A percentile compares a stretch with the other conserved stretches of the same genome.
Conservation (phyloP, 1,140 invertebrate genomes). For the Rhysida immarginata region DNA sequence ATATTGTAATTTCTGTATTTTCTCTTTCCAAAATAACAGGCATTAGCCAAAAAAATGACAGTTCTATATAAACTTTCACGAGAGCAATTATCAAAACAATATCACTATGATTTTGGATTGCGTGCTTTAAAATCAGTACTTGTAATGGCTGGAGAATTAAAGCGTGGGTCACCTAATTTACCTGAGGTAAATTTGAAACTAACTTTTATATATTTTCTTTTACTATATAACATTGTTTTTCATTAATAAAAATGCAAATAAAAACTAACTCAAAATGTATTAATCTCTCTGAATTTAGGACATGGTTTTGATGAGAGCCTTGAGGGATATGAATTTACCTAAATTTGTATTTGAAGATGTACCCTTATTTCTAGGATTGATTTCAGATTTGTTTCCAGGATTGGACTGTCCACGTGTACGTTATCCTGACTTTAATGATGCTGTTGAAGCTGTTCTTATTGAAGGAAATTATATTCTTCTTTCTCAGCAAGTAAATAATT, state of each 20-base stretch:
- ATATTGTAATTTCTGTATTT: too few species aligned
- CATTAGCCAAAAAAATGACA: conserved; percentile 83
- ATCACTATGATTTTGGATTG: conserved; percentile 87
- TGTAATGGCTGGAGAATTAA: conserved; percentile 73
- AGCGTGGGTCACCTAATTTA: conserved; percentile 52
- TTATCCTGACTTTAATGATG: conserved; percentile 68
- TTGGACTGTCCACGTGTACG: conserved; percentile 66
- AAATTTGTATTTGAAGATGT: conserved; percentile 85
- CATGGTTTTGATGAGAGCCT: conserved; percentile 69
- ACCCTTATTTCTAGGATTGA: conserved; percentile 69
- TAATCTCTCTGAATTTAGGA: conserved; percentile 31
- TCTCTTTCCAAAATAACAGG: too few species aligned
- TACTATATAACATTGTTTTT: conserved; percentile 3
- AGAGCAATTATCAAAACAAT: conserved; percentile 78
- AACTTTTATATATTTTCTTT: neutral
- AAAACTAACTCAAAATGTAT: neutral
- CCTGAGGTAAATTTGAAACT: conserved; percentile 37
- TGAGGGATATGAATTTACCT: conserved; percentile 80
- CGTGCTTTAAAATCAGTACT: conserved; percentile 72
- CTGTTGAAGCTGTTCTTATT: conserved; percentile 48
- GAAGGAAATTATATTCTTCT: conserved; percentile 54
- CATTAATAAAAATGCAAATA: neutral
- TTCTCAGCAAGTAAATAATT: conserved; percentile 53
- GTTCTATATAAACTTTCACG: conserved; percentile 66
- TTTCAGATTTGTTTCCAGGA: conserved; percentile 75